phyloP scores from a whole-genome alignment of 2,113 vertebrate genomes.

The Podocnemis expansa region DNA sequence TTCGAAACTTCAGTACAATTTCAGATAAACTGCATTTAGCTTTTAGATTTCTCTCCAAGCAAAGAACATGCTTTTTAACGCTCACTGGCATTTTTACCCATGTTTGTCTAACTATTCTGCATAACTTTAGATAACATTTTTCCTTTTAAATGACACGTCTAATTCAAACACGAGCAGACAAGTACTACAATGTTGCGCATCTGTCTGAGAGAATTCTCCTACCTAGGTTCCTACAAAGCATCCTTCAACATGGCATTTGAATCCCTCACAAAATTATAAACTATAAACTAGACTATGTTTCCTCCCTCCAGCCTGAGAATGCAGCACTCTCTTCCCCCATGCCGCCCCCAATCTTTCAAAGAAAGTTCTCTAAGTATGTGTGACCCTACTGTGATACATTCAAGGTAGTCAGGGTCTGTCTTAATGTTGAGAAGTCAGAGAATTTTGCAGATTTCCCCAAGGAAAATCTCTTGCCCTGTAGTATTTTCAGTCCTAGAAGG shows the following conservation, averaged over 20 bases:
- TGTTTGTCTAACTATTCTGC: neutral
- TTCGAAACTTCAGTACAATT: neutral
- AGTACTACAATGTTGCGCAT: neutral
- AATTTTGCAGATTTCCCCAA: neutral
- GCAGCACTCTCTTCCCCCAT: neutral
- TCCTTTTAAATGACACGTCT: neutral
- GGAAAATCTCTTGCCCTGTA: neutral
- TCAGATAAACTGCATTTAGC: neutral
- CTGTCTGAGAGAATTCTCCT: neutral
- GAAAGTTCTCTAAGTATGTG: neutral
- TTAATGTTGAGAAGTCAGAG: neutral
- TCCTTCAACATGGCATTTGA: neutral
- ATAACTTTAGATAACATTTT: neutral
- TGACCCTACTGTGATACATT: rapidly evolving
- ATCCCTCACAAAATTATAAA: slow-evolving; percentile 8
- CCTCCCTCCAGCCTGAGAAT: neutral
- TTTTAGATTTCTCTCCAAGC: neutral
- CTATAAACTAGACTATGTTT: neutral
- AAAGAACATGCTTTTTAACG: neutral
- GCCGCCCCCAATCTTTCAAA: neutral
- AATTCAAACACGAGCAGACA: neutral
- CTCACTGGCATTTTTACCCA: neutral
- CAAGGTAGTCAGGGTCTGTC: neutral
- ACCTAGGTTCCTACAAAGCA: neutral
- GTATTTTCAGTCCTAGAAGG: rapidly evolving